Evolutionary conservation across 1,140 invertebrate species (phyloP).

Genomic region (Drosophila arawakana): DNA sequence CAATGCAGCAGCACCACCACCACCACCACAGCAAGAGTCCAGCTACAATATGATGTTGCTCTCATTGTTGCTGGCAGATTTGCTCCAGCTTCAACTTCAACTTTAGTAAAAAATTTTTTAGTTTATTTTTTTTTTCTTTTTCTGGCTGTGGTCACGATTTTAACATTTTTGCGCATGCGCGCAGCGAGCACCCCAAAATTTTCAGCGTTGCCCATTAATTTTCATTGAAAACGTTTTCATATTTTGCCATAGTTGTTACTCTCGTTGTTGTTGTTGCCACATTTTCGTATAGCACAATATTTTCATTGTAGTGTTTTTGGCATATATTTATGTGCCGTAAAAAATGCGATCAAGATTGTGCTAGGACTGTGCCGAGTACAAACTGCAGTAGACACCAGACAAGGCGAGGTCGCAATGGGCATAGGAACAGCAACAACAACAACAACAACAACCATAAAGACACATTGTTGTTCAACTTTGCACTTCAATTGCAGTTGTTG

Average conservation of each 20-base stretch:
- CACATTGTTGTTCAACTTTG: conserved; percentile 74
- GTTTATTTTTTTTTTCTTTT: too few species aligned
- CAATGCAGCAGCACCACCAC: conserved; percentile 46
- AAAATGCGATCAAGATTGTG: conserved; percentile 81
- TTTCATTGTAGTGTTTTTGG: conserved; percentile 82
- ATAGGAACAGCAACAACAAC: conserved; percentile 17
- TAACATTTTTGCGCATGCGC: conserved; percentile 80
- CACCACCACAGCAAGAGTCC: background rate
- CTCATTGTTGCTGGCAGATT: conserved; percentile 26
- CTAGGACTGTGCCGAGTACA: conserved; percentile 46
- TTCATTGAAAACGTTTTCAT: conserved; percentile 83
- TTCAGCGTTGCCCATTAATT: conserved; percentile 82
- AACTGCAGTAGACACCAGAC: conserved; percentile 44
- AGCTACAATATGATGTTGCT: conserved; percentile 25
- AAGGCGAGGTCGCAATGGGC: conserved; percentile 49
- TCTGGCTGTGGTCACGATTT: conserved; percentile 75
- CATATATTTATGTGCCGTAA: conserved; percentile 83
- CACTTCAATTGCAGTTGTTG: conserved; percentile 69
- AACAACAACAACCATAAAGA: conserved; percentile 8
- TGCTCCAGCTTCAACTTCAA: conserved; percentile 35
- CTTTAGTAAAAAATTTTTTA: background rate
- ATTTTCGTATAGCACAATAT: conserved; percentile 74
- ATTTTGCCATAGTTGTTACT: conserved; percentile 72
- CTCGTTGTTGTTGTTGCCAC: conserved; percentile 57
- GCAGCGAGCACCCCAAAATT: conserved; percentile 80